Base-by-base conservation (phyloP, 37 sponge, comb jelly and placozoan species). In the Eunapius fragilis region DNA sequence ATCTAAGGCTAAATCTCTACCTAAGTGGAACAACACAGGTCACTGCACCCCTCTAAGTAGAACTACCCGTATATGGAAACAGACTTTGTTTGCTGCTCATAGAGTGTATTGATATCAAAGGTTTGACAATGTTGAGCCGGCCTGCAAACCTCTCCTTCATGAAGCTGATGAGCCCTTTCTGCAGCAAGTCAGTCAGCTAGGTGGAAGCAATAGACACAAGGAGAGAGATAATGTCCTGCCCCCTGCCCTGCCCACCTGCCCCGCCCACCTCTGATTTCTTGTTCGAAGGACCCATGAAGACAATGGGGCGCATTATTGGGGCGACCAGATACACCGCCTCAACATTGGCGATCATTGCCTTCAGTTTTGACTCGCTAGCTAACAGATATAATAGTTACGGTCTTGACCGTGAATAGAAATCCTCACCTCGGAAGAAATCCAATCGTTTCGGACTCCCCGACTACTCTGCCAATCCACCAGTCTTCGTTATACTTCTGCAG, bases 401-500 rank as follows among this genome's bases (percentile, higher is more conserved):
- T 9, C 6, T 41, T 41, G 41, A 41, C 3, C 6, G 41, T 41
- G 41, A 41, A 41, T 41, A 6, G 41, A 9, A 41, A 41, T 41
- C 41, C 48, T 49, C n/a, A 86, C 82, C 84, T 85, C 37, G 90
- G 90, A 12, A 89, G 24, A 28, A 89, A 84, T 35, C 74, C 81
- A 38, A 84, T 78, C 24, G 58, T 45, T 14, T 67, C 74, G 31
- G 48, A 37, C 2, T 80, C 73, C 0, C 80, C 90, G 10, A 89
- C 85, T 4, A 89, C 75, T 3, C 90, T 75, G 3, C 90, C 90
- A 12, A 89, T 84, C 80, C 85, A 79, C 90, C 90, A 89, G 69
- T 78, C 72, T 0, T 76, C 69, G 69, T 67, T 82, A 50, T 82
- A 88, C 31, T 67, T 31, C 86, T 86, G 68, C 67, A 68, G n/a